A percentile compares a stretch with the other conserved stretches of the same genome.
These are phyloP conservation scores for Tragelaphus scriptus DNA, from an alignment of 2,113 vertebrate genomes.

Conservation along the genomic window DNA sequence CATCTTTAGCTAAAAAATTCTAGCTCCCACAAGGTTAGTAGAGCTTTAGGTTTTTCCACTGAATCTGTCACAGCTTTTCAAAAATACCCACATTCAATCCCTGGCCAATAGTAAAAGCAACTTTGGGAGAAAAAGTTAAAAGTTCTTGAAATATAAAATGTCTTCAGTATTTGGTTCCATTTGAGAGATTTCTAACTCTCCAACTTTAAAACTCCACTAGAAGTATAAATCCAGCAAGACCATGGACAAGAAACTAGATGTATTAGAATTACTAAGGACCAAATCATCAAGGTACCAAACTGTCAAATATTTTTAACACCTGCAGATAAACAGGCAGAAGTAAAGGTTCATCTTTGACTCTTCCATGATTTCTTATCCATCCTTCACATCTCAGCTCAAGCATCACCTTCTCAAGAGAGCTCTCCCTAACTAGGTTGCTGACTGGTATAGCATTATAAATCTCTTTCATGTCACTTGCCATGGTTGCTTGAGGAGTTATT, in stretches of 20 bases:
- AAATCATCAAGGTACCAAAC: neutral
- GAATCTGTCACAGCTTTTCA: constrained; percentile 39
- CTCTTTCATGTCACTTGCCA: neutral
- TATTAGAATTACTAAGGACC: neutral
- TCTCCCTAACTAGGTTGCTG: neutral
- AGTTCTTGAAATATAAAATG: constrained; percentile 35
- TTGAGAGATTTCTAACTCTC: constrained; percentile 20
- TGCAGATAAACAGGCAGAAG: neutral
- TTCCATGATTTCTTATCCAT: neutral
- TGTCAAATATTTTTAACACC: neutral
- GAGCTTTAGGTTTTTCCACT: constrained; percentile 43
- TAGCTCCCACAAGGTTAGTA: constrained; percentile 20
- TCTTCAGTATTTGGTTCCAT: neutral
- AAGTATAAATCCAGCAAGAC: neutral
- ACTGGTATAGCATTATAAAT: neutral
- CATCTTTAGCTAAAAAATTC: constrained; percentile 51
- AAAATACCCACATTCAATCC: constrained; percentile 33
- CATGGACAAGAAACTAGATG: neutral
- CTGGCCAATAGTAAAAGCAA: constrained; percentile 37
- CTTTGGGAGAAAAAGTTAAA: neutral
- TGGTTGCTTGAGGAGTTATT: neutral
- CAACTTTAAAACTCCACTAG: constrained; percentile 11
- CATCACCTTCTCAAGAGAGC: neutral
- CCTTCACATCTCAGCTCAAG: neutral
- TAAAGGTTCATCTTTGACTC: neutral